Percentiles rank a stretch among this genome's conserved stretches.
Conservation (phyloP, 2,797 vertebrate species). For the Gallinago nigripennis region DNA sequence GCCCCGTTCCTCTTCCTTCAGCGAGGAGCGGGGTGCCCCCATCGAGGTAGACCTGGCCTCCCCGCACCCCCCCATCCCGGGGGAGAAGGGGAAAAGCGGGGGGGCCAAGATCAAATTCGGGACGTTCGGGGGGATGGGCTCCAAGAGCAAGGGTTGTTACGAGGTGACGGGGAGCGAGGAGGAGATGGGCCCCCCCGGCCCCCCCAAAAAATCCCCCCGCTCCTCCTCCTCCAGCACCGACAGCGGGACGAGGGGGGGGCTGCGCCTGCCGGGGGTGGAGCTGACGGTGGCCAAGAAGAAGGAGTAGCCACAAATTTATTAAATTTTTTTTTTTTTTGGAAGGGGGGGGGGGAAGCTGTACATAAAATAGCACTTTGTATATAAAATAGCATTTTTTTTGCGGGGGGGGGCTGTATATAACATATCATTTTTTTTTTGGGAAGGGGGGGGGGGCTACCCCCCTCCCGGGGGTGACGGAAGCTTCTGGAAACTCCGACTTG, state of each 20-base stretch:
- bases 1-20: constrained; percentile 86
- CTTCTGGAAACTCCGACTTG: too few relatives aligned
- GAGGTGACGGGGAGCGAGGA: constrained; percentile 92
- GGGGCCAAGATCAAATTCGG: constrained; percentile 89
- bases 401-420: too few relatives aligned
- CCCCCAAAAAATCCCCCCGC: constrained; percentile 79
- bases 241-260: constrained; percentile 82
- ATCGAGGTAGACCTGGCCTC: constrained; percentile 80
- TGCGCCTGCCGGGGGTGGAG: constrained; percentile 83
- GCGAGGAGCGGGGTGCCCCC: constrained; percentile 78
- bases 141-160: constrained; percentile 92
- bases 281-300: constrained; percentile 85
- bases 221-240: constrained; percentile 90
- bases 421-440: too few relatives aligned
- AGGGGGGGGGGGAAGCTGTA: too few relatives aligned
- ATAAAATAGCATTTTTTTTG: too few relatives aligned
- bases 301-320: constrained; percentile 41
- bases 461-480: too few relatives aligned
- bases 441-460: too few relatives aligned
- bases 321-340: too few relatives aligned
- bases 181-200: constrained; percentile 51
- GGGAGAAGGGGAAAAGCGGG: constrained; percentile 73
- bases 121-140: constrained; percentile 92
- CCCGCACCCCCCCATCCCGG: too few relatives aligned
- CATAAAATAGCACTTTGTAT: too few relatives aligned